These are phyloP conservation scores for Prosapia bicincta DNA, from an alignment of 2,888 invertebrate genomes.

Conservation along the genomic window DNA sequence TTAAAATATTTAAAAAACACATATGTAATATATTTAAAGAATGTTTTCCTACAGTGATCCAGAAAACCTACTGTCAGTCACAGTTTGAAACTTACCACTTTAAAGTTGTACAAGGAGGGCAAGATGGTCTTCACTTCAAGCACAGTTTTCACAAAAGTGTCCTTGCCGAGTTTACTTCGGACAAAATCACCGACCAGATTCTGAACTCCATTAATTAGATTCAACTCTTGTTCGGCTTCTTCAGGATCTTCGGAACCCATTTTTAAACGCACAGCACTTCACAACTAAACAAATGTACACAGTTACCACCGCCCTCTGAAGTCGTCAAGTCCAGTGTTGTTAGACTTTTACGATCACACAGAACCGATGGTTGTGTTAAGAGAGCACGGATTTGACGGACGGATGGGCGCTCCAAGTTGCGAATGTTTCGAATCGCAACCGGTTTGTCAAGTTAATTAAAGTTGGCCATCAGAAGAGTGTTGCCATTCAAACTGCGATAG, in stretches of 20 bases:
- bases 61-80: too few species aligned
- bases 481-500: too few species aligned
- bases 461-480: too few species aligned
- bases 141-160: conserved; percentile 36
- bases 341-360: not conserved
- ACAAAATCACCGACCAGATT: conserved; percentile 34
- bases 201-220: conserved; percentile 35
- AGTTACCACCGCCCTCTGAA: not conserved
- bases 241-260: conserved; percentile 26
- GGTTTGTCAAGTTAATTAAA: not conserved
- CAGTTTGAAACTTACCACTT: conserved; percentile 35
- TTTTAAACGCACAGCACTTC: not conserved
- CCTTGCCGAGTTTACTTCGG: conserved; percentile 30
- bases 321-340: not conserved
- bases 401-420: not conserved
- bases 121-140: conserved; percentile 34
- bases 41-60: too few species aligned
- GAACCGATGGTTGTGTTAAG: not conserved
- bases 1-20: too few species aligned
- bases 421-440: not conserved
- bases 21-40: too few species aligned
- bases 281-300: not conserved
- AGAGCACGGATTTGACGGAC: not conserved
- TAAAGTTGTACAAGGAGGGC: conserved; percentile 36
- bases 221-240: conserved; percentile 18